phyloP scores from a whole-genome alignment of 2,797 vertebrate genomes.

The Margarornis squamiger region DNA sequence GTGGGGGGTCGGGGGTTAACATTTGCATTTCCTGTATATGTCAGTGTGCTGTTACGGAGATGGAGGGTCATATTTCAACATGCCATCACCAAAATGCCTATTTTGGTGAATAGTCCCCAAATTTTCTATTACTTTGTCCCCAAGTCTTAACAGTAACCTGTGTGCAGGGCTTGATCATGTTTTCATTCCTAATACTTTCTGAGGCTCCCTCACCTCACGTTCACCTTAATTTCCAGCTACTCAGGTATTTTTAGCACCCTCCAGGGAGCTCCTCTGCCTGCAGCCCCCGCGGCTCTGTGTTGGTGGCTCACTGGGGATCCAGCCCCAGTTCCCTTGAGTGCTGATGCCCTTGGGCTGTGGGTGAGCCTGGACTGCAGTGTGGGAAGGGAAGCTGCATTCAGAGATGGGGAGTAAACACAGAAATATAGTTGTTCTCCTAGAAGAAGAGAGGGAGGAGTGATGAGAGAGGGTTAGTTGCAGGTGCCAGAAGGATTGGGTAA shows the following conservation, averaged over 20 bases:
- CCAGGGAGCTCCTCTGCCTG: neutral
- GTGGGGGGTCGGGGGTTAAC: no score
- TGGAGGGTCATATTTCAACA: neutral
- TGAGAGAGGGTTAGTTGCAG: neutral
- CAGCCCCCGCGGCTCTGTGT: neutral
- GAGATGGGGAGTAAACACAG: neutral
- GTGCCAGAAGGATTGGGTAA: neutral
- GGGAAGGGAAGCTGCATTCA: neutral
- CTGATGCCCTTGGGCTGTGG: neutral
- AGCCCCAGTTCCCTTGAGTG: accelerated
- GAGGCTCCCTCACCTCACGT: neutral
- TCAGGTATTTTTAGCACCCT: neutral
- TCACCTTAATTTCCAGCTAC: neutral
- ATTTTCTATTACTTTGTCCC: neutral
- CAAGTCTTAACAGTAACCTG: neutral
- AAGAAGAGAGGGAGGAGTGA: neutral
- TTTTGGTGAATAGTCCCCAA: neutral
- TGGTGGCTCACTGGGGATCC: neutral
- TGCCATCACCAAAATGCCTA: neutral
- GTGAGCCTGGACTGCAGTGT: neutral
- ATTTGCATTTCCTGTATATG: neutral
- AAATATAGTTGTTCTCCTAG: neutral
- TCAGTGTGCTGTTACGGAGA: neutral
- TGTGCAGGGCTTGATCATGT: neutral
- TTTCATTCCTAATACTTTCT: neutral